Evolutionary conservation across 1,140 invertebrate genomes (phyloP).

Genomic region (Archegozetes longisetosus): DNA sequence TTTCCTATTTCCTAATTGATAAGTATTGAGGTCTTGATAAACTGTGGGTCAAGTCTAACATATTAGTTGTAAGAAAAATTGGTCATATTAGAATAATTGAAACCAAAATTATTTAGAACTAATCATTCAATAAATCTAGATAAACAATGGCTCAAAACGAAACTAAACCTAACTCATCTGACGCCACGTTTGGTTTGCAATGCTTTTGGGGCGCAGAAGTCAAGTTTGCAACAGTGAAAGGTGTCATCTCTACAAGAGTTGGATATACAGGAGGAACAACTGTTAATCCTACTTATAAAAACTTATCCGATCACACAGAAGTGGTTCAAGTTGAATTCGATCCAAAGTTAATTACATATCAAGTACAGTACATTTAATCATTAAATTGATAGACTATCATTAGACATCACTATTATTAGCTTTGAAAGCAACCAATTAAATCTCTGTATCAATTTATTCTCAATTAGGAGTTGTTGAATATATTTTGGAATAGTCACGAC

Average conservation of each 20-base stretch:
- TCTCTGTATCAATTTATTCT: too few relatives aligned
- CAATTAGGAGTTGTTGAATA: conserved; percentile 44
- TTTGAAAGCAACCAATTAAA: too few relatives aligned
- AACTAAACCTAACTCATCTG: background rate
- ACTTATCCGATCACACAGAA: conserved; percentile 85
- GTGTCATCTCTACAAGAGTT: conserved; percentile 75
- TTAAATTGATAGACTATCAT: too few relatives aligned
- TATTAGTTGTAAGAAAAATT: too few relatives aligned
- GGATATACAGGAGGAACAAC: conserved; percentile 81
- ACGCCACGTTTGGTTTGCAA: conserved; percentile 36
- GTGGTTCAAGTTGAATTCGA: conserved; percentile 80
- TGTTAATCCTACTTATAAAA: conserved; percentile 61
- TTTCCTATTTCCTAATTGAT: too few relatives aligned
- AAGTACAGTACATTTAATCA: conserved; percentile 20
- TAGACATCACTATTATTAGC: too few relatives aligned
- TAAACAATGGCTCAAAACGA: background rate
- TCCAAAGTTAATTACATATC: conserved; percentile 52
- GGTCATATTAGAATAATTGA: too few relatives aligned
- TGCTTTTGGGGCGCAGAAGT: conserved; percentile 95
- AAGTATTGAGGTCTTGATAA: too few relatives aligned
- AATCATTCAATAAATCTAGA: too few relatives aligned
- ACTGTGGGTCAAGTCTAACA: too few relatives aligned
- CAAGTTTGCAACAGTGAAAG: conserved; percentile 62
- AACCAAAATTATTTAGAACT: too few relatives aligned
- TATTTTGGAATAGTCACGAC: conserved; percentile 89